Percentiles rank a stretch among this genome's conserved stretches.
phyloP scores from a whole-genome alignment of 2,888 invertebrate species.

The Arctia plantaginis region DNA sequence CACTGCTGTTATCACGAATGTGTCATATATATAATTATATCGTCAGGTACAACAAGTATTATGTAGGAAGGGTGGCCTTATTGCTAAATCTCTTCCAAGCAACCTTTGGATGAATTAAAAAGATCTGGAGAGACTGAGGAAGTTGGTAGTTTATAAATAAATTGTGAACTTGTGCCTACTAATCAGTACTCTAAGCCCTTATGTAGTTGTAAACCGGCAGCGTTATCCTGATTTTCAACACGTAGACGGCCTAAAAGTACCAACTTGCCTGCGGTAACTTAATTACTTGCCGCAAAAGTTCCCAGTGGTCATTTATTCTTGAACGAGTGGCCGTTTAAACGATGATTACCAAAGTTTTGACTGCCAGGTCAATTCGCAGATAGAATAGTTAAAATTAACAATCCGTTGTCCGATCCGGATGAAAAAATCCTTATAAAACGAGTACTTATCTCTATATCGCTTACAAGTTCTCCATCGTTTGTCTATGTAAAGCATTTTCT shows the following conservation, averaged over 20 bases:
- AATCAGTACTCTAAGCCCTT: slow-evolving; percentile 24
- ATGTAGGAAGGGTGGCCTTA: no score
- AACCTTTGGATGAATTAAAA: no score
- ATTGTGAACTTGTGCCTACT: no score
- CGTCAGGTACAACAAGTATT: background rate
- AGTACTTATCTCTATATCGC: background rate
- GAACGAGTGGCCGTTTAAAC: slow-evolving; percentile 70
- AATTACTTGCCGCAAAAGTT: slow-evolving; percentile 70
- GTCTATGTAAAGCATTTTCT: background rate
- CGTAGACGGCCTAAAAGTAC: slow-evolving; percentile 47
- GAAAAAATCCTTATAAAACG: no score
- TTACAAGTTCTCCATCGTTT: background rate
- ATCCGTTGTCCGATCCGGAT: slow-evolving; percentile 37
- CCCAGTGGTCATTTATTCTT: slow-evolving; percentile 72
- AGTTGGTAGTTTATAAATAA: no score
- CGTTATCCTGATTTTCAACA: slow-evolving; percentile 39
- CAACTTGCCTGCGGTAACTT: slow-evolving; percentile 64
- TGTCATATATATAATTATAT: background rate
- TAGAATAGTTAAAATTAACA: slow-evolving; percentile 42
- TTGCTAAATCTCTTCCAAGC: background rate
- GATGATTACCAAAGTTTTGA: slow-evolving; percentile 74
- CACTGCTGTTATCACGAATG: background rate
- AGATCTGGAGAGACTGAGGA: no score
- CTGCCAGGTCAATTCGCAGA: slow-evolving; percentile 36
- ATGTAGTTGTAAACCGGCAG: slow-evolving; percentile 32